A percentile compares a stretch with the other conserved stretches of the same genome.
These are phyloP conservation scores for Melinaea marsaeus DNA, from an alignment of 2,888 invertebrate species.

Conservation along the genomic window DNA sequence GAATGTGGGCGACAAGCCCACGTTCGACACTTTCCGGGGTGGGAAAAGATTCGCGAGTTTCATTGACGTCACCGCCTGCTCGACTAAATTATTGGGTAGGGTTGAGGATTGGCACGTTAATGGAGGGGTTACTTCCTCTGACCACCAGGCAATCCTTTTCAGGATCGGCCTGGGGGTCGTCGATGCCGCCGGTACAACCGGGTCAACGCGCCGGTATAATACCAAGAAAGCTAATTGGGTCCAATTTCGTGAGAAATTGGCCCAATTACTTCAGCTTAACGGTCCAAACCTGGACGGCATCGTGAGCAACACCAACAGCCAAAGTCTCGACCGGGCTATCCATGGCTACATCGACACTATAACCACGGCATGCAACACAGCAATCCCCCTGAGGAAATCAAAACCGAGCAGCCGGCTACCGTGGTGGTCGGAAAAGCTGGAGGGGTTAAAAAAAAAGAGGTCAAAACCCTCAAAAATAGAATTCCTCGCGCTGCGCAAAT, in stretches of 20 bases:
- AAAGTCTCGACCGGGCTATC: no score
- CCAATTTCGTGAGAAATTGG: slow-evolving; percentile 4
- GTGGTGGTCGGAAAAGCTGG: no score
- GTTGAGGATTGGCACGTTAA: slow-evolving; percentile 17
- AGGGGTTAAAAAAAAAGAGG: background rate
- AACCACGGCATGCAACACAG: no score
- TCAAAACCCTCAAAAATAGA: slow-evolving; percentile 9
- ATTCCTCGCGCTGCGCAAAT: background rate
- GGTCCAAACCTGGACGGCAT: no score
- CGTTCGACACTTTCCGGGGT: slow-evolving; percentile 24
- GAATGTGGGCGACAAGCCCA: slow-evolving; percentile 19
- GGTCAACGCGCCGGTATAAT: slow-evolving; percentile 20
- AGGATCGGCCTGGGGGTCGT: background rate
- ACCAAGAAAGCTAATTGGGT: slow-evolving; percentile 24
- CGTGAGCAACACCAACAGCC: no score
- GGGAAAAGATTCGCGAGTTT: slow-evolving; percentile 8
- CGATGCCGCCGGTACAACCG: background rate
- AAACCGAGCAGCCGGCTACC: no score
- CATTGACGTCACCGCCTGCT: slow-evolving; percentile 13
- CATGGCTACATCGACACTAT: no score
- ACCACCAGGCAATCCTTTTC: slow-evolving; percentile 22
- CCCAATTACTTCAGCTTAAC: no score
- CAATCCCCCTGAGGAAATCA: no score
- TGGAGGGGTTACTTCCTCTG: slow-evolving; percentile 13
- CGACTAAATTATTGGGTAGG: background rate